Base-by-base conservation (phyloP, 2,797 vertebrate species). In the Myiotriccus ornatus region DNA sequence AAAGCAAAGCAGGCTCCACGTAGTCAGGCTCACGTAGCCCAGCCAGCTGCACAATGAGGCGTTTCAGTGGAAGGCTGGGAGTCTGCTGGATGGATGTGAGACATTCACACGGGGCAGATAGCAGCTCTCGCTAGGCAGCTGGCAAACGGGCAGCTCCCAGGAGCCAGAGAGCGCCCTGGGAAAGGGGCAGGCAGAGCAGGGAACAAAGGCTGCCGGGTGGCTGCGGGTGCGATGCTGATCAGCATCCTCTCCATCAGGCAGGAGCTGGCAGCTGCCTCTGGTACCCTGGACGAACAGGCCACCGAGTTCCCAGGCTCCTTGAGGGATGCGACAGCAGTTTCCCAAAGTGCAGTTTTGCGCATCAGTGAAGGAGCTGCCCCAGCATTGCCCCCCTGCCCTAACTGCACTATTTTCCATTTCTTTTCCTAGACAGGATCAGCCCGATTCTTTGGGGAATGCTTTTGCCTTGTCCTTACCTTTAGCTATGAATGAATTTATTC, bases 11-110 rank as follows among this genome's bases (percentile, higher is more conserved):
- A 93, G 71, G 50, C 77, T 95, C 80, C 92, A 92, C 82, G 63
- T 94, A 89, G 78, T 69, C 63, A 71, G 89, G 90, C 96, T 95
- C 94, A 97, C 95, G 93, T 97, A 93, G 87, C 14, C 94, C 12
- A 8, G 94, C 81, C 94, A 96, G 94, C 90, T 94, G 93, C 94
- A 97, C 94, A 96, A 94, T 87, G 95, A 92, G 71, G 84, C 86
- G 0, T 94, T 96, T 97, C 93, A 95, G 75, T 5, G 0, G 76
- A 82, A 76, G 85, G 70, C 87, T 67, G 65, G 82, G 83, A 95
- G 80, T 64, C 88, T 94, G 93, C 82, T 90, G 91, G 85, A 91
- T 75, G 75, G 89, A 91, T 88, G 87, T 53, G n/a, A 55, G 19
- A 56, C 37, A 69, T 95, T 94, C 91, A 89, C 87, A 89, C 32